These are phyloP conservation scores for Antigone vipio DNA, from an alignment of 2,113 vertebrate genomes.

Conservation along the genomic window DNA sequence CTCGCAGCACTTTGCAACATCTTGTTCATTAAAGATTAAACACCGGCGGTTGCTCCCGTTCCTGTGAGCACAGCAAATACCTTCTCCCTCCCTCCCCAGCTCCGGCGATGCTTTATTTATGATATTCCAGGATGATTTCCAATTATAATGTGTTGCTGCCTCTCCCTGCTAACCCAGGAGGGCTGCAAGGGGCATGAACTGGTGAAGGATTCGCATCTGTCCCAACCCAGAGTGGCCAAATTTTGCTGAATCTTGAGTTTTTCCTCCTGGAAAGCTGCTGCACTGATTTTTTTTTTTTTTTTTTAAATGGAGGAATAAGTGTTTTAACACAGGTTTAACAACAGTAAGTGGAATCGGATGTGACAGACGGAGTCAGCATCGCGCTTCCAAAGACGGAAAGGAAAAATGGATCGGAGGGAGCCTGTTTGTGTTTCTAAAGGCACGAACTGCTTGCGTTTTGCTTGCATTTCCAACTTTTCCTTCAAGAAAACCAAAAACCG, in stretches of 20 bases:
- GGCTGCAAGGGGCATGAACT: neutral
- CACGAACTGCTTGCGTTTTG: neutral
- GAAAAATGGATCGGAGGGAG: rapidly evolving
- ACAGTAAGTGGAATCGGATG: neutral
- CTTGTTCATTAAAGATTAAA: conserved; percentile 61
- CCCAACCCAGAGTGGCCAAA: rapidly evolving
- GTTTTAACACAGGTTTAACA: neutral
- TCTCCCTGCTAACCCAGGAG: neutral
- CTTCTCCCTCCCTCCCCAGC: neutral
- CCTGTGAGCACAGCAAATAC: neutral
- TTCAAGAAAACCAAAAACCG: neutral
- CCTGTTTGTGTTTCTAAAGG: neutral
- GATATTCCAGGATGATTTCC: conserved; percentile 1
- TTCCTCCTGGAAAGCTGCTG: neutral
- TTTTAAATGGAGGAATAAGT: neutral
- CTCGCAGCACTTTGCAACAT: neutral
- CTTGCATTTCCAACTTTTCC: neutral
- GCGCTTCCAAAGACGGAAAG: rapidly evolving
- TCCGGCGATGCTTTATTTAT: neutral
- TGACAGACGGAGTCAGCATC: neutral
- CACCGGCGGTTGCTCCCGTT: neutral
- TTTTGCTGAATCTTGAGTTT: neutral
- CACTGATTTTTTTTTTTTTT: neutral
- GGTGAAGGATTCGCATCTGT: neutral
- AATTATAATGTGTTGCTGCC: neutral